Evolutionary conservation across 2,113 vertebrate species (phyloP), one percentile per base, ranked within the genome.

Genomic region (Nerophis lumbriciformis): DNA sequence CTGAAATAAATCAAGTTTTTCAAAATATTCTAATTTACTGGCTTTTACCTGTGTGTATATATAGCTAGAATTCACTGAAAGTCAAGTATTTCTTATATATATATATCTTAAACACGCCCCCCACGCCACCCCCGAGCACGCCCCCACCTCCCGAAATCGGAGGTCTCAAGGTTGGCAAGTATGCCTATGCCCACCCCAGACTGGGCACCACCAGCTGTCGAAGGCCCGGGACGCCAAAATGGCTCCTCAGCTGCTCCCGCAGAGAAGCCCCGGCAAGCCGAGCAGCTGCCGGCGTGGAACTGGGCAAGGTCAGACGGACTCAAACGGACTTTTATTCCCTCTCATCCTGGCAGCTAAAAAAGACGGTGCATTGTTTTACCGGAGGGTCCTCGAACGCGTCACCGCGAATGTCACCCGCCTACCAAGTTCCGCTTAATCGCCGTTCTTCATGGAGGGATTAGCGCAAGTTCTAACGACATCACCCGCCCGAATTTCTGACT

Each of bases 131-230:
- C 28, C 48, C 48, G 59, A 8, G 12, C 36, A 19, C 13, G 16
- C 7, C 49, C 14, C 48, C 59, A 37, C 65, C 49, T 56, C 6
- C 69, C 56, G 54, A n/a, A n/a, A n/a, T n/a, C n/a, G n/a, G n/a
- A n/a, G n/a, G n/a, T n/a, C n/a, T n/a, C n/a, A n/a, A n/a, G n/a
- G n/a, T n/a, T n/a, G n/a, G n/a, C n/a, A n/a, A n/a, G n/a, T n/a
- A n/a, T 50, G 63, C 28, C 28, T 28, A 28, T 28, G 4, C 74
- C 75, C 73, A 72, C 59, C 71, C 72, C 59, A 62, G 72, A 69
- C 79, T 76, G 73, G 78, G 81, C 72, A 79, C 83, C 65, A 72
- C 82, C 88, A 85, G 85, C 84, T 89, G 88, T 79, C 85, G 76
- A 77, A 83, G 81, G 78, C 72, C 85, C 85, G 71, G 77, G 59